Percentiles rank a stretch among this genome's conserved stretches.
phyloP scores from a whole-genome alignment of 2,797 vertebrate genomes.

The Cephalopachus bancanus region DNA sequence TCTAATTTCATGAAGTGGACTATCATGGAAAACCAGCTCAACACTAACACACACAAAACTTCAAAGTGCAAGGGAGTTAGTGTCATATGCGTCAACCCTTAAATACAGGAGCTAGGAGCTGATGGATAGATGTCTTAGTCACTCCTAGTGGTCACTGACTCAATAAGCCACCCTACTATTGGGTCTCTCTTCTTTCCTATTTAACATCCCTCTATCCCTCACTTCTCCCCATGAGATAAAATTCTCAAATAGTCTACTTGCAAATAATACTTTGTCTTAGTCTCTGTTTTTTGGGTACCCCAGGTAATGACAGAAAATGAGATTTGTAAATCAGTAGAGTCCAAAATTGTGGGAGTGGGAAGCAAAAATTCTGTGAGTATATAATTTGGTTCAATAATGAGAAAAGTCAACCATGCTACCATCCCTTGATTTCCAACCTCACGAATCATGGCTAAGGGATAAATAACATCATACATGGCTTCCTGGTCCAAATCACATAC shows the following conservation, averaged over 20 bases:
- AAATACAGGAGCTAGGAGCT: neutral
- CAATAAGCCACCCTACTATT: neutral
- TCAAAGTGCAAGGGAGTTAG: neutral
- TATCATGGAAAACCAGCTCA: neutral
- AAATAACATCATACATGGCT: neutral
- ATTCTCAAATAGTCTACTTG: conserved; percentile 18
- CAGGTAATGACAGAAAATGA: neutral
- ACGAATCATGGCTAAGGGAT: neutral
- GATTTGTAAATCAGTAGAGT: neutral
- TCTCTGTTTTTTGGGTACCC: neutral
- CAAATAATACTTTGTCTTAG: conserved; percentile 24
- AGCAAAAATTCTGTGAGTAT: neutral
- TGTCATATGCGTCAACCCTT: neutral
- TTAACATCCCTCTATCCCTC: neutral
- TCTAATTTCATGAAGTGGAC: neutral
- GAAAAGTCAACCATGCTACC: neutral
- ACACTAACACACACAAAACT: neutral
- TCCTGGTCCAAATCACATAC: neutral
- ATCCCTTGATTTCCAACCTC: neutral
- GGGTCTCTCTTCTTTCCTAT: neutral
- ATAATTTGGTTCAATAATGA: neutral
- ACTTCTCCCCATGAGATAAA: neutral
- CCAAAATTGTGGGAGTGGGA: neutral
- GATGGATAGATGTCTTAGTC: neutral
- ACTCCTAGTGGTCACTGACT: neutral